phyloP scores from a whole-genome alignment of 2,797 vertebrate genomes.

The Smutsia temminckii region DNA sequence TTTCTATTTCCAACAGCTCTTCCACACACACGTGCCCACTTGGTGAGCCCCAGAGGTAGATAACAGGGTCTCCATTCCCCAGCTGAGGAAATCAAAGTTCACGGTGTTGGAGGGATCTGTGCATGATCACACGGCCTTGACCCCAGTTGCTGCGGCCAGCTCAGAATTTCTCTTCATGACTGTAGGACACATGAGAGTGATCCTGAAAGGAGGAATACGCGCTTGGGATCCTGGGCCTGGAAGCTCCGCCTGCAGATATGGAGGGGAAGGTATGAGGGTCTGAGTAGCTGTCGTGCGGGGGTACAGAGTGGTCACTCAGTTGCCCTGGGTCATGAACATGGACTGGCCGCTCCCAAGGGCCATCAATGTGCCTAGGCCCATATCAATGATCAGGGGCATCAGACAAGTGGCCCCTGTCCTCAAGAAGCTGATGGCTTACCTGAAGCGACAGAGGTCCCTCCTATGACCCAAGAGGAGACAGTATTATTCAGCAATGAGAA shows the following conservation, averaged over 20 bases:
- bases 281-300: background rate
- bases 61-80: background rate
- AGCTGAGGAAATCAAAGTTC: background rate
- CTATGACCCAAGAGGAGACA: background rate
- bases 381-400: background rate
- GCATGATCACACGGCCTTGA: fast-evolving
- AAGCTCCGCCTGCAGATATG: too few species aligned
- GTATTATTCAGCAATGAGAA: background rate
- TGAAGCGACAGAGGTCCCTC: background rate
- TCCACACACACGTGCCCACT: background rate
- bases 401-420: too few species aligned
- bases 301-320: background rate
- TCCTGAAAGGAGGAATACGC: background rate
- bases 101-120: too few species aligned
- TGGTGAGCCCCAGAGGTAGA: background rate
- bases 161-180: background rate
- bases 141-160: fast-evolving
- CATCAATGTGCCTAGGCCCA: background rate
- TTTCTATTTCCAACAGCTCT: too few species aligned
- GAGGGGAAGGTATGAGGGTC: background rate
- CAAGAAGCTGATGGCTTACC: background rate
- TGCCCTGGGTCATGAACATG: background rate
- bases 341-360: background rate
- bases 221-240: background rate
- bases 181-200: background rate